Base-by-base conservation (phyloP, 2,113 vertebrate species). In the Corythoichthys intestinalis region DNA sequence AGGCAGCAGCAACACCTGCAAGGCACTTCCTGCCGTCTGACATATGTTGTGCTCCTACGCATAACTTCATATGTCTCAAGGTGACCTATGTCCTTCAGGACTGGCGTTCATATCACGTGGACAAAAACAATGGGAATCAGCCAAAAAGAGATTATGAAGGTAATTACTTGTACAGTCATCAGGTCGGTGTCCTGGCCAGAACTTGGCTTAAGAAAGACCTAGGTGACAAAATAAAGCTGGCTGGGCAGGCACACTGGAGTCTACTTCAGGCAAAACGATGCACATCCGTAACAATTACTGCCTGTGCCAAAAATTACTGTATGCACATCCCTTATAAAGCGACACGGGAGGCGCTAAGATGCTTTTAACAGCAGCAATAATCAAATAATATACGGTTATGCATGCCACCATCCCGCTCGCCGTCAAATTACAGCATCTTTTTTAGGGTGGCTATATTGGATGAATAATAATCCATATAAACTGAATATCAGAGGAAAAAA, bases 291-390 rank as follows among this genome's bases (percentile, higher is more conserved):
- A 74, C 74, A 80, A 83, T 69, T 72, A 80, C 63, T 46, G 79
- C 69, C 62, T 57, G 62, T 2, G 28, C 70, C 69, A 6, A 83
- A 83, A 80, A 66, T 39, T 85, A 89, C 82, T 85, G 85, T 87
- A 83, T 72, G 71, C 80, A 82, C 75, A 82, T 80, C 72, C 69
- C 70, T 85, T 83, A 79, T 74, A 72, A 76, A 73, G 82, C 76
- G 81, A 81, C 74, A 87, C 68, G 70, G 70, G 77, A 74, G 85
- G 83, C 84, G 86, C 81, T 81, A 88, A 87, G 77, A 89, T 80
- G 90, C 91, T 92, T 91, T 93, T 91, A 93, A 91, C 87, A 79
- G 79, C 78, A 64, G 72, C 83, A 81, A 87, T 90, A 90, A 91
- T 90, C 83, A 84, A 84, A 90, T 87, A 87, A 90, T 85, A 88